These are phyloP conservation scores for Pammene fasciana DNA, from an alignment of 2,888 invertebrate genomes.

Conservation along the genomic window DNA sequence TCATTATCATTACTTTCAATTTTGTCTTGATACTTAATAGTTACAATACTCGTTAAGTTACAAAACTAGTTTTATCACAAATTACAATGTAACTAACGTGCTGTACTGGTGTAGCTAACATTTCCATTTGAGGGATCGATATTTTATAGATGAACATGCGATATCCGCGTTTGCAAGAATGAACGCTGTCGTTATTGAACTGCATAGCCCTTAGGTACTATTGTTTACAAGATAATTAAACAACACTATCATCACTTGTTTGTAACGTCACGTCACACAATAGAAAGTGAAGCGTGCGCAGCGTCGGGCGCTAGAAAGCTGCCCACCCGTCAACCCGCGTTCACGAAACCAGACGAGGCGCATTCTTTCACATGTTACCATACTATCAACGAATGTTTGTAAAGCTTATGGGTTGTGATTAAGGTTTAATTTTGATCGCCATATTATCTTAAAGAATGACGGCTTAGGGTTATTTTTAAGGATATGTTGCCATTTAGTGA, in stretches of 20 bases:
- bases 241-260: constrained; percentile 34
- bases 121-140: neutral
- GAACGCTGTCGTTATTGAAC: neutral
- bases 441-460: neutral
- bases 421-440: neutral
- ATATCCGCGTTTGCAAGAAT: neutral
- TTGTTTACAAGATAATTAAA: constrained; percentile 24
- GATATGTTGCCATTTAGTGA: neutral
- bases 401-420: neutral
- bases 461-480: constrained; percentile 5
- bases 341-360: constrained; percentile 63
- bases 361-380: constrained; percentile 66
- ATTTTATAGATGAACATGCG: neutral
- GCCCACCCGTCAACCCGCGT: constrained; percentile 61
- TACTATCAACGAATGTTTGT: neutral
- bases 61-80: no score
- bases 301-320: constrained; percentile 77
- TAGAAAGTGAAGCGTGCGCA: constrained; percentile 80
- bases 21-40: neutral
- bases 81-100: neutral
- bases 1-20: constrained; percentile 6
- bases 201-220: neutral
- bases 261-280: constrained; percentile 63
- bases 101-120: neutral
- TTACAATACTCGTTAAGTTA: no score